These are phyloP conservation scores for Trisateles emortualis DNA, from an alignment of 2,888 invertebrate genomes.

Conservation along the genomic window DNA sequence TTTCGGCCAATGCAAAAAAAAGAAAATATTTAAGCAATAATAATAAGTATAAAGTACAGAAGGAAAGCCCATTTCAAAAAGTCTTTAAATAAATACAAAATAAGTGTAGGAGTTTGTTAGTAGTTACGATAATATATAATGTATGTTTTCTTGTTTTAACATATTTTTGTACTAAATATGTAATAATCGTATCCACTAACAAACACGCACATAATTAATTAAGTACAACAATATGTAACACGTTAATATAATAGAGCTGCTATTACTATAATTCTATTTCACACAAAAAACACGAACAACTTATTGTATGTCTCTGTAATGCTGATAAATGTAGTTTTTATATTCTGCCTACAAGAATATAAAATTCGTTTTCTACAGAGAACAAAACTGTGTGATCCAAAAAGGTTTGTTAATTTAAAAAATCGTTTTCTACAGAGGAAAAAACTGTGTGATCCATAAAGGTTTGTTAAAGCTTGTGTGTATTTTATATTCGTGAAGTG, in stretches of 20 bases:
- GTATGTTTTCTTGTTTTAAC: neutral
- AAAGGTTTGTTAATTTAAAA: no score
- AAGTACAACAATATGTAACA: slow-evolving; percentile 5
- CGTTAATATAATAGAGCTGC: slow-evolving; percentile 4
- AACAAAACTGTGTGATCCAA: no score
- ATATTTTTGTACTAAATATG: no score
- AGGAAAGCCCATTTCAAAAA: slow-evolving; percentile 10
- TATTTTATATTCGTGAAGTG: no score
- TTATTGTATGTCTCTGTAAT: slow-evolving; percentile 7
- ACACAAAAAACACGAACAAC: slow-evolving; percentile 9
- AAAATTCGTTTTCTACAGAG: neutral
- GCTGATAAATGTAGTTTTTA: slow-evolving; percentile 9
- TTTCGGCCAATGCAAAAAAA: slow-evolving; percentile 77
- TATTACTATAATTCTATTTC: slow-evolving; percentile 13
- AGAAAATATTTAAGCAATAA: slow-evolving; percentile 65
- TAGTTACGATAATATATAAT: slow-evolving; percentile 1
- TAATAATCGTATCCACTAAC: slow-evolving; percentile 9
- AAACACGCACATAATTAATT: slow-evolving; percentile 15
- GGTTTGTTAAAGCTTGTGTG: no score
- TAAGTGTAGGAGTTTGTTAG: neutral
- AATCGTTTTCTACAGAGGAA: no score
- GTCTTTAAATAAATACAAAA: neutral
- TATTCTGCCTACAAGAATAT: neutral
- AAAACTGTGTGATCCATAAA: no score
- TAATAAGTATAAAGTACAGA: slow-evolving; percentile 31